Conservation (phyloP, 2,888 invertebrate species). For the Ditula angustiorana region DNA sequence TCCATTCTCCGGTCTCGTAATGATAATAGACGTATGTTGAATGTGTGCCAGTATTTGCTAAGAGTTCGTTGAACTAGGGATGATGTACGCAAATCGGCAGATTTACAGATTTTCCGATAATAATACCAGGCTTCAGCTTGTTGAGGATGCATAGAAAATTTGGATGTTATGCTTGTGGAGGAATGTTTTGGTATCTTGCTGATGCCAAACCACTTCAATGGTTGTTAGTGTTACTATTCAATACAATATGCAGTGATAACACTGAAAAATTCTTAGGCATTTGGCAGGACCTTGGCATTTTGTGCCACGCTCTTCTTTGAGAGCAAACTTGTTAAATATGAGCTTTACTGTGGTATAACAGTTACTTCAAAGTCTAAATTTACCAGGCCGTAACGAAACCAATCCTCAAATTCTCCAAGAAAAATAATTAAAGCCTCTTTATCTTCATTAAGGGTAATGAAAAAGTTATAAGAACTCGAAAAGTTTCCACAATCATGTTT, state of each 20-base stretch:
- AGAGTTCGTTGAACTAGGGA: neutral
- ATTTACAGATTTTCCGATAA: neutral
- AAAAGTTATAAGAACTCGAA: constrained; percentile 4
- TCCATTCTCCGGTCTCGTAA: neutral
- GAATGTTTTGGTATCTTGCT: neutral
- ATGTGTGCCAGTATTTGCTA: constrained; percentile 2
- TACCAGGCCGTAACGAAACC: neutral
- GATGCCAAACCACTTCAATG: too few species aligned
- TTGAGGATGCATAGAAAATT: neutral
- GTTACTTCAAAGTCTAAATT: neutral
- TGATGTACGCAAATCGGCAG: neutral
- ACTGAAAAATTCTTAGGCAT: too few species aligned
- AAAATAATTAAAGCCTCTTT: neutral
- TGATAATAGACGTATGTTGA: constrained; percentile 1
- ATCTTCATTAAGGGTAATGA: constrained; percentile 9
- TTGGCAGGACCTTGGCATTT: too few species aligned
- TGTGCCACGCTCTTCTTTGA: too few species aligned
- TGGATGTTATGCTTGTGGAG: neutral
- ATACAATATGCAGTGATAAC: too few species aligned
- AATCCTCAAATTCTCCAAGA: neutral
- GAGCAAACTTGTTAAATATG: too few species aligned
- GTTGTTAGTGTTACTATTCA: too few species aligned
- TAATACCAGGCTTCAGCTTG: too few species aligned
- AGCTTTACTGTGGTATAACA: too few species aligned
- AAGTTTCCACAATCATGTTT: constrained; percentile 8